Conservation (phyloP, 2,113 vertebrate species). For the Tursiops truncatus region DNA sequence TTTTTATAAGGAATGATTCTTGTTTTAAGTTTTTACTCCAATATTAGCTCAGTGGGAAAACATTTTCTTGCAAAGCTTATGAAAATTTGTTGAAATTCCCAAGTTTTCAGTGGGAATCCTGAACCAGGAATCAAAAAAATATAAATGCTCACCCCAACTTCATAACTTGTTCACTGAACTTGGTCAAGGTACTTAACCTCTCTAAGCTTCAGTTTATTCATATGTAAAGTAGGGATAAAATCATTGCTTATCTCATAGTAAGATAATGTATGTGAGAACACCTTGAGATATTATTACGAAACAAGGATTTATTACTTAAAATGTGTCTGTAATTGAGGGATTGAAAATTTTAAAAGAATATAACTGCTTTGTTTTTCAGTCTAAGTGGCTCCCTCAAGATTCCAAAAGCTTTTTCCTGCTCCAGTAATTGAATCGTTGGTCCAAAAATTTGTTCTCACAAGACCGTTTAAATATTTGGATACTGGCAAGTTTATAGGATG, state of each 20-base stretch:
- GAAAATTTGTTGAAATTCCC: slow-evolving; percentile 26
- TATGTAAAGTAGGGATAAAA: neutral
- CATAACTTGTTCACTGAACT: neutral
- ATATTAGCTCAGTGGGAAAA: slow-evolving; percentile 36
- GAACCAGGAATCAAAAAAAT: slow-evolving; percentile 14
- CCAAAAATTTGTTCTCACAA: neutral
- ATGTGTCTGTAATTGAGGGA: neutral
- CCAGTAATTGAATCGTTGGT: neutral
- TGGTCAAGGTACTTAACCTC: neutral
- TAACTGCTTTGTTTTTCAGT: neutral
- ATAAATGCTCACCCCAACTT: neutral
- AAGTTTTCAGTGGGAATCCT: neutral
- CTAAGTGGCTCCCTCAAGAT: neutral
- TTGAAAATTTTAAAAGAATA: neutral
- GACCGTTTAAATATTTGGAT: slow-evolving; percentile 25
- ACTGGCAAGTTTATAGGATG: slow-evolving; percentile 36
- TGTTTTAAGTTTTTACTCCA: slow-evolving; percentile 25
- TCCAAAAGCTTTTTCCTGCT: neutral
- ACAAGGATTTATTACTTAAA: slow-evolving; percentile 7
- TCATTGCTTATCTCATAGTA: neutral
- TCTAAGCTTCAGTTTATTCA: neutral
- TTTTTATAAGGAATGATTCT: neutral
- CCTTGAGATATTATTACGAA: neutral
- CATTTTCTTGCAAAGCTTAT: slow-evolving; percentile 40
- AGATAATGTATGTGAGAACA: neutral